A percentile compares a stretch with the other conserved stretches of the same genome.
These are phyloP conservation scores for Phasianus colchicus DNA, from an alignment of 2,113 vertebrate genomes.

Conservation along the genomic window DNA sequence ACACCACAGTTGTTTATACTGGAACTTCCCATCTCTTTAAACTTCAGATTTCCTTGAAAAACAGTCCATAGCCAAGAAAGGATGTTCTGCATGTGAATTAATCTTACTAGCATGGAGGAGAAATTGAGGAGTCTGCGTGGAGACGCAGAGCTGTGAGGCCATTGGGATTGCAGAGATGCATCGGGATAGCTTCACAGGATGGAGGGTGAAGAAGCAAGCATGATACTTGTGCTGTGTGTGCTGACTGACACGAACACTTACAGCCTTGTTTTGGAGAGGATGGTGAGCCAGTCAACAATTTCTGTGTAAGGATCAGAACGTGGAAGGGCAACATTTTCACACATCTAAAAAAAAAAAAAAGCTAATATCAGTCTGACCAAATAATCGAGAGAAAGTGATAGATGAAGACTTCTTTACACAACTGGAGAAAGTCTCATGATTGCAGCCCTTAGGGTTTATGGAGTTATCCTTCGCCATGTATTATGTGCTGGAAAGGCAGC, in stretches of 20 bases:
- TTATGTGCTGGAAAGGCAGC: not conserved
- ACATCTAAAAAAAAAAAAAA: not conserved
- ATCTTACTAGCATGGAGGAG: not conserved
- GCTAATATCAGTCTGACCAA: not conserved
- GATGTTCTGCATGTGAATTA: not conserved
- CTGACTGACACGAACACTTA: accelerated
- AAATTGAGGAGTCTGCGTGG: not conserved
- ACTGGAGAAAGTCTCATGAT: not conserved
- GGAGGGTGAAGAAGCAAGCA: not conserved
- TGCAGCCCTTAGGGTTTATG: not conserved
- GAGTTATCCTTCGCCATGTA: not conserved
- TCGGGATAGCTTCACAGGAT: not conserved
- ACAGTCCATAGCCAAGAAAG: not conserved
- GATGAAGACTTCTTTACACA: not conserved
- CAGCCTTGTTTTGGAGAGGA: not conserved
- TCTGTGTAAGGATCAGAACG: not conserved
- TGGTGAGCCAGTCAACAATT: not conserved
- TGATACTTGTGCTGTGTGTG: accelerated
- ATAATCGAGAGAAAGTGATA: not conserved
- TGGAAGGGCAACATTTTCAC: not conserved
- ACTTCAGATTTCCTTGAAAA: not conserved
- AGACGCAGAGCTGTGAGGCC: not conserved
- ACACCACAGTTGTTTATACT: accelerated
- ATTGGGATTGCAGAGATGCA: accelerated
- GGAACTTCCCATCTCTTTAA: accelerated